These are phyloP conservation scores for Hypocryptadius cinnamomeus DNA, from an alignment of 2,113 vertebrate species.

Conservation along the genomic window DNA sequence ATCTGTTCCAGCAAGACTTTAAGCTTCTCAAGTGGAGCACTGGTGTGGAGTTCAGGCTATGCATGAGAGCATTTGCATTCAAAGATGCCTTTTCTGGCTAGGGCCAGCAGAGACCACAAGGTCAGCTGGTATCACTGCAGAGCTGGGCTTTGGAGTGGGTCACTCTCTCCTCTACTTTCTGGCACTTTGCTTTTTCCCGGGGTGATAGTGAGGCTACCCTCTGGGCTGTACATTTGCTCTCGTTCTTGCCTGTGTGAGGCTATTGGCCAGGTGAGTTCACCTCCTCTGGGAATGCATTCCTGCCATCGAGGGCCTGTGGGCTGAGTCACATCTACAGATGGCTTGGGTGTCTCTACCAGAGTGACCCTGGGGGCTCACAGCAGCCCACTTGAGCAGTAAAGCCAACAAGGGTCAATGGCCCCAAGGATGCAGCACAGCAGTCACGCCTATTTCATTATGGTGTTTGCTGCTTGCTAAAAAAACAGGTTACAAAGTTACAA, in stretches of 20 bases:
- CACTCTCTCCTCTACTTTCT: not conserved
- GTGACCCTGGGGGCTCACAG: too few species aligned
- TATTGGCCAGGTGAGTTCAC: not conserved
- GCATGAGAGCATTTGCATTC: not conserved
- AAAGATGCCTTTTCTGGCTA: not conserved
- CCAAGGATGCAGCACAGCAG: not conserved
- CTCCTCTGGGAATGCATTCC: fast-evolving
- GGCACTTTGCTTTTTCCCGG: not conserved
- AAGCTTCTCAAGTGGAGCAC: not conserved
- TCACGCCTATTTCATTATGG: not conserved
- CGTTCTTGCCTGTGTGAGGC: fast-evolving
- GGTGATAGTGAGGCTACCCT: not conserved
- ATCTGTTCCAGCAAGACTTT: not conserved
- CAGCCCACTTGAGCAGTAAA: not conserved
- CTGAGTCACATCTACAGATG: not conserved
- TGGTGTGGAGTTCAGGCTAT: not conserved
- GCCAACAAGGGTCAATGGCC: not conserved
- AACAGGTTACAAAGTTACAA: not conserved
- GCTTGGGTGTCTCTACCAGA: too few species aligned
- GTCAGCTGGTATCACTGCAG: too few species aligned
- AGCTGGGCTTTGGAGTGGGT: not conserved
- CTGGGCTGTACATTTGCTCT: fast-evolving
- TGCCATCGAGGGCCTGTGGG: not conserved
- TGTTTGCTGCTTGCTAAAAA: not conserved
- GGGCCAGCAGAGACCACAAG: not conserved